Percentiles rank a stretch among this genome's conserved stretches.
Evolutionary conservation across 37 sponge, comb jelly and placozoan genomes (phyloP).

Genomic region (Sycon ciliatum): DNA sequence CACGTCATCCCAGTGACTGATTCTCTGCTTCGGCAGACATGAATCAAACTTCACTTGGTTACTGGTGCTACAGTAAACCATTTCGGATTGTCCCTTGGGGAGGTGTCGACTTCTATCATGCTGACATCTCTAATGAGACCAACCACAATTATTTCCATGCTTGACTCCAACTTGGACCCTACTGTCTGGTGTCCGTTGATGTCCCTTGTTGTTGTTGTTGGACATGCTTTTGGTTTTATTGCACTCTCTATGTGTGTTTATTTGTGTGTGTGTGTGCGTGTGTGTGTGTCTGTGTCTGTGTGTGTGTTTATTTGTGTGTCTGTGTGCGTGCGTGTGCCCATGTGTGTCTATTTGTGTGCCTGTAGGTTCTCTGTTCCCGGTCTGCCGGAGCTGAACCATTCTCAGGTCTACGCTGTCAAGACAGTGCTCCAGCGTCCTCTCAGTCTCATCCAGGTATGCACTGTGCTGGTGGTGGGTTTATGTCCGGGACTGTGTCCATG

Average conservation of each 20-base stretch:
- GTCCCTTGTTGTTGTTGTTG: background rate
- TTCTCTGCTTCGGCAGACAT: background rate
- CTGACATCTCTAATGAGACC: too few relatives aligned
- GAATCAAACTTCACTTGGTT: too few relatives aligned
- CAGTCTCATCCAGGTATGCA: constrained; percentile 76
- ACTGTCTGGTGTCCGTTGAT: background rate
- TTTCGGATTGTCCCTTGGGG: too few relatives aligned
- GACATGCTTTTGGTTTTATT: background rate
- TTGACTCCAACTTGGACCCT: too few relatives aligned
- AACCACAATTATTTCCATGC: background rate
- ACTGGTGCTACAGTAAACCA: too few relatives aligned
- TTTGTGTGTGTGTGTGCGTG: background rate
- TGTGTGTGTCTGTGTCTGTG: background rate
- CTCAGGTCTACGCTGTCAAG: constrained; percentile 85
- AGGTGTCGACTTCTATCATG: too few relatives aligned
- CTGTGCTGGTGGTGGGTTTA: constrained; percentile 19
- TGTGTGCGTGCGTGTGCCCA: too few relatives aligned
- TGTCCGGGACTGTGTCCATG: too few relatives aligned
- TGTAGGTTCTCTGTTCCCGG: constrained; percentile 74
- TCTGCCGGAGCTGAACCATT: constrained; percentile 76
- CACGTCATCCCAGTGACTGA: background rate
- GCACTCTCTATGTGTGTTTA: background rate
- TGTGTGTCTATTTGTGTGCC: background rate
- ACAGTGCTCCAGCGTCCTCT: constrained; percentile 83
- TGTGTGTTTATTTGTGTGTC: background rate